phyloP scores from a whole-genome alignment of 2,888 invertebrate species.

The Dendrolimus houi region DNA sequence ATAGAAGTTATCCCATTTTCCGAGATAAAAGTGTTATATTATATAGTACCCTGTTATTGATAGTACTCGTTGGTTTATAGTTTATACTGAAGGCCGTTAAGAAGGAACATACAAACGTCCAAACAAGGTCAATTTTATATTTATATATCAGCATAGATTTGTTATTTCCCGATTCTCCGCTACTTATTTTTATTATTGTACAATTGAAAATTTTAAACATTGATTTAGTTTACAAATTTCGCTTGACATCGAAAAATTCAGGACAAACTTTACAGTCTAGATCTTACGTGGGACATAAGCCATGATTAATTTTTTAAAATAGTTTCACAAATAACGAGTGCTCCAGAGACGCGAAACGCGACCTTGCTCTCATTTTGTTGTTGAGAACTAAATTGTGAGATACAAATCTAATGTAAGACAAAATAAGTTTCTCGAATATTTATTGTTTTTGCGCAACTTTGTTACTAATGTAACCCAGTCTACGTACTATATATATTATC shows the following conservation, averaged over 20 bases:
- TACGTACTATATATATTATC: too few species aligned
- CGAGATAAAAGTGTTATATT: too few species aligned
- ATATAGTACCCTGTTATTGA: too few species aligned
- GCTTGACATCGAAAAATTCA: constrained; percentile 12
- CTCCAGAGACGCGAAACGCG: constrained; percentile 30
- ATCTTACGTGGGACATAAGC: constrained; percentile 18
- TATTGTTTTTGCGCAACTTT: background rate
- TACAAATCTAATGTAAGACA: constrained; percentile 6
- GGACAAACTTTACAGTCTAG: background rate
- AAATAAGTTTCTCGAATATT: background rate
- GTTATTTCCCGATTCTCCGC: background rate
- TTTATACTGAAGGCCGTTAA: too few species aligned
- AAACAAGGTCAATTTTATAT: too few species aligned
- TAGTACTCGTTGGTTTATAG: too few species aligned
- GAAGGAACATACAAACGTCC: too few species aligned
- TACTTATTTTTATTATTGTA: background rate
- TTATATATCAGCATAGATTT: background rate
- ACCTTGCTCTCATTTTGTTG: constrained; percentile 43
- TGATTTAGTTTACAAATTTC: background rate
- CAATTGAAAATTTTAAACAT: background rate
- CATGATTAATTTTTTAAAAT: constrained; percentile 28
- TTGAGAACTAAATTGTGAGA: constrained; percentile 21
- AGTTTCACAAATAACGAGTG: constrained; percentile 8
- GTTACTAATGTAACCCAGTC: too few species aligned
- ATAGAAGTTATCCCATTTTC: too few species aligned